Conservation (phyloP, 1,140 invertebrate species). For the Penaeus japonicus region DNA sequence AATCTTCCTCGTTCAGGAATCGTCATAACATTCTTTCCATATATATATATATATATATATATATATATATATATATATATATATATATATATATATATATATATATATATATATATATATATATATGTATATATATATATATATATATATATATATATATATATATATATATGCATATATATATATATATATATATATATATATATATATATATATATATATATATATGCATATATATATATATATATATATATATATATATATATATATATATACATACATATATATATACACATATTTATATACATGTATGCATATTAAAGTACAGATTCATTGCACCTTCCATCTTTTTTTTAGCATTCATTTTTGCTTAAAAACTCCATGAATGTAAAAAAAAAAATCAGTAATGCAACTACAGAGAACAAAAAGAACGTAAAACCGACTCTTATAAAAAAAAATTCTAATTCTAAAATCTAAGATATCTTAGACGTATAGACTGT, state of each 20-base stretch:
- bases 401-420: too few relatives aligned
- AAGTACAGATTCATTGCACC: too few relatives aligned
- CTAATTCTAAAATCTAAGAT: too few relatives aligned
- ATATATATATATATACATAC: background rate
- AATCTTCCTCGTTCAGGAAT: too few relatives aligned
- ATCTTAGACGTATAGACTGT: too few relatives aligned
- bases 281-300: background rate
- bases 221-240: slow-evolving; percentile 2
- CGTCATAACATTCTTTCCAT: too few relatives aligned
- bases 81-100: slow-evolving; percentile 9
- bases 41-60: background rate
- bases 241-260: background rate
- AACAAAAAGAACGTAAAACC: too few relatives aligned
- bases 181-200: background rate
- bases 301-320: background rate
- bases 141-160: background rate
- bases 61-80: background rate
- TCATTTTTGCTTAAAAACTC: too few relatives aligned
- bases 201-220: slow-evolving; percentile 13
- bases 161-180: background rate
- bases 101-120: slow-evolving; percentile 6
- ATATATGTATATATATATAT: background rate
- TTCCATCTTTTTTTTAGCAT: too few relatives aligned
- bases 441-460: too few relatives aligned
- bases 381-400: too few relatives aligned